phyloP scores from a whole-genome alignment of 2,888 invertebrate species.

The Phyto melanocephala region DNA sequence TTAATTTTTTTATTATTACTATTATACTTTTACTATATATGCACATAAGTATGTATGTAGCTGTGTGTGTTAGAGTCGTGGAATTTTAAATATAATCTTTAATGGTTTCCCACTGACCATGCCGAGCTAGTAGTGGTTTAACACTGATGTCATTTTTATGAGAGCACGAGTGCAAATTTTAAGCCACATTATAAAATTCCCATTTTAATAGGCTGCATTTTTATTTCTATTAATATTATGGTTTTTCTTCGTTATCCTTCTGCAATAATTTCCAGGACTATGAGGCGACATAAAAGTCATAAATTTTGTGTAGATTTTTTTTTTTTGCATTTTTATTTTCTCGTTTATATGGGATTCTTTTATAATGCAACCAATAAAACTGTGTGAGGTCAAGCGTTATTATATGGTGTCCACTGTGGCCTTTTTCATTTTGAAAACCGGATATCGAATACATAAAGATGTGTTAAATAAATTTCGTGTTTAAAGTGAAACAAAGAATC shows the following conservation, averaged over 20 bases:
- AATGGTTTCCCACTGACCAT: slow-evolving; percentile 2
- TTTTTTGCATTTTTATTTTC: neutral
- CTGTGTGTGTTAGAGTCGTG: neutral
- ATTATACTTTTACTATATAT: neutral
- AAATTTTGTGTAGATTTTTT: slow-evolving; percentile 24
- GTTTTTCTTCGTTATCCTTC: neutral
- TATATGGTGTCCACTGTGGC: neutral
- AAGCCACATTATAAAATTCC: slow-evolving; percentile 36
- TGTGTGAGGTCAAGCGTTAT: slow-evolving; percentile 36
- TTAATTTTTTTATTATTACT: neutral
- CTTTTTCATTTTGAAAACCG: neutral
- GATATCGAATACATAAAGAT: neutral
- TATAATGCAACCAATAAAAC: slow-evolving; percentile 40
- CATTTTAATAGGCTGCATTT: slow-evolving; percentile 40
- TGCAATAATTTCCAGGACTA: slow-evolving; percentile 15
- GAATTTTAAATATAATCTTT: slow-evolving; percentile 17
- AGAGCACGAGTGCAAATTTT: slow-evolving; percentile 3
- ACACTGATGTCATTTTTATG: slow-evolving; percentile 10
- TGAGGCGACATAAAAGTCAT: slow-evolving; percentile 46
- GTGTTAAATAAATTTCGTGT: too few relatives aligned
- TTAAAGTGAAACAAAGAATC: too few relatives aligned
- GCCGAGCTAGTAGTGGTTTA: neutral
- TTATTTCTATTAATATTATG: neutral
- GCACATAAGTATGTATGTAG: neutral
- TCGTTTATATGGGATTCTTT: slow-evolving; percentile 9